Evolutionary conservation across 2,888 invertebrate genomes (phyloP).

Genomic region (Ceraclea dissimilis): DNA sequence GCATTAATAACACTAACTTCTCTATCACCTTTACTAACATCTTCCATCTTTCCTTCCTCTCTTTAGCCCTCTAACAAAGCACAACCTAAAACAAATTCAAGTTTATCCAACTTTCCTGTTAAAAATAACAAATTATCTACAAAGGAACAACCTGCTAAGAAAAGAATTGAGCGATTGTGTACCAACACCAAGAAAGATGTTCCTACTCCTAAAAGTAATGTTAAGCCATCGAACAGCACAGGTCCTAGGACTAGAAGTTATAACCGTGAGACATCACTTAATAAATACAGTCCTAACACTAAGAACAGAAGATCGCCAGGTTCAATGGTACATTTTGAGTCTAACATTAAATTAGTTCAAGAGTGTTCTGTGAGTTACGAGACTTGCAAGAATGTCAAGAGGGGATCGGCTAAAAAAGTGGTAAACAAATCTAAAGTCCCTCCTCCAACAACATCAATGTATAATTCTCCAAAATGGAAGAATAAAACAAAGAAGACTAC

Average conservation of each 20-base stretch:
- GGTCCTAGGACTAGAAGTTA: neutral
- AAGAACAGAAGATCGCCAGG: neutral
- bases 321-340: neutral
- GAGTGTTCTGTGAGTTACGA: conserved; percentile 4
- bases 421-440: neutral
- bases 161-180: neutral
- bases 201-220: neutral
- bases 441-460: neutral
- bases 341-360: conserved; percentile 1
- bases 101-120: neutral
- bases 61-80: neutral
- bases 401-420: neutral
- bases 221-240: too few species aligned
- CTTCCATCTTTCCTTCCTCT: neutral
- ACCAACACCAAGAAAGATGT: neutral
- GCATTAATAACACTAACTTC: too few species aligned
- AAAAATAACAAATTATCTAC: neutral
- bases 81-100: neutral
- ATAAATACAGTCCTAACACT: neutral
- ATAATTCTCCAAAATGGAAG: neutral
- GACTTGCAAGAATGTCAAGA: conserved; percentile 5
- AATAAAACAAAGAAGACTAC: neutral
- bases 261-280: neutral
- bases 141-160: neutral
- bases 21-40: too few species aligned